Evolutionary conservation across 2,888 invertebrate species (phyloP).

Genomic region (Troides aeacus): DNA sequence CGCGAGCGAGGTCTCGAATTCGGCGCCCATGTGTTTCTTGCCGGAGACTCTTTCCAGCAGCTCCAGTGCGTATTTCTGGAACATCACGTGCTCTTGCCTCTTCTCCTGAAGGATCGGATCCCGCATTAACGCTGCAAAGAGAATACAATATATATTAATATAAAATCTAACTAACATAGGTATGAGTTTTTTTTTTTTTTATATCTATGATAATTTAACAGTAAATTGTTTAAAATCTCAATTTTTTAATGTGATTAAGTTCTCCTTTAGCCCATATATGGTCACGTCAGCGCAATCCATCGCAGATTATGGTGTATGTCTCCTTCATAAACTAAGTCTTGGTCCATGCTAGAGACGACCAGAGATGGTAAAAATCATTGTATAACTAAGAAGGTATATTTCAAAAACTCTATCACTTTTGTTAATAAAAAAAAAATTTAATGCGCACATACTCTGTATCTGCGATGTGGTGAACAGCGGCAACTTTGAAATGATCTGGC

Average conservation of each 20-base stretch:
- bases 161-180: too few species aligned
- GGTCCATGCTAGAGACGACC: neutral
- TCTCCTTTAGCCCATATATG: too few species aligned
- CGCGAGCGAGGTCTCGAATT: slow-evolving; percentile 91
- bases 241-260: too few species aligned
- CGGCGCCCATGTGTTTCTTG: slow-evolving; percentile 88
- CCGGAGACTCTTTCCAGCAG: slow-evolving; percentile 94
- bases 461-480: slow-evolving; percentile 96
- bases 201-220: too few species aligned
- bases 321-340: neutral
- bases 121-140: slow-evolving; percentile 88
- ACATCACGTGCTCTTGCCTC: slow-evolving; percentile 95
- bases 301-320: too few species aligned
- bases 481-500: slow-evolving; percentile 96
- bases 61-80: slow-evolving; percentile 95
- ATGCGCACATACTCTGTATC: slow-evolving; percentile 84
- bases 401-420: too few species aligned
- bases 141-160: neutral
- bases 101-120: slow-evolving; percentile 98
- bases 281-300: too few species aligned
- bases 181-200: too few species aligned
- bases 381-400: neutral
- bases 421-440: neutral
- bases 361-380: neutral
- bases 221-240: too few species aligned